Evolutionary conservation across 2,113 vertebrate genomes (phyloP), one percentile per base, ranked within the genome.

Genomic region (Ciconia maguari): DNA sequence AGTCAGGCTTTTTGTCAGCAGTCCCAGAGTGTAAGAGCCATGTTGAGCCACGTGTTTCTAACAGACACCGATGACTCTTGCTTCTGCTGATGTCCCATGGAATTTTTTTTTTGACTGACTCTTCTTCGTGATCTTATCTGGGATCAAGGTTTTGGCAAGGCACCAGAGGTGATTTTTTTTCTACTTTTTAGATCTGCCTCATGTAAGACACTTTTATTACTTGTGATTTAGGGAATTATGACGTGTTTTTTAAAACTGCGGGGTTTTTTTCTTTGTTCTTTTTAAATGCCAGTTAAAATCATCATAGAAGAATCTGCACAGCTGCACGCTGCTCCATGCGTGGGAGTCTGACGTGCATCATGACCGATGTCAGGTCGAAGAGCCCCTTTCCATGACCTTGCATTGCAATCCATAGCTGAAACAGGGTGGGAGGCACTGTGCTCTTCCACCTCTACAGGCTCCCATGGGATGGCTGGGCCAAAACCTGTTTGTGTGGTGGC

Each of bases 291-390:
- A 25, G 14, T 48, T 57, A 11, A 69, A 83, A 21, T 60, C n/a
- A 36, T 10, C 44, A 27, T 4, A 38, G 38, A 93, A 68, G 48
- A 66, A 34, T 69, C 29, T n/a, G 51, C 81, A 55, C 10, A 16
- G 26, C 16, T 10, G 4, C 48, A 19, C 1, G 0, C 10, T 38
- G 69, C 30, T 48, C 19, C 32, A 13, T 6, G 42, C 34, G 22
- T 38, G 29, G 44, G 34, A 48, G 6, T 0, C 7, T 48, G 68
- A 44, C 3, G 5, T 32, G 26, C 66, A 10, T 20, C 7, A 0
- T 19, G 48, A 60, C 36, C 3, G 0, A 4, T 3, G 3, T 13
- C 38, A n/a, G 57, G 7, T 32, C 4, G 0, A 54, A 36, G 58
- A 66, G 25, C 32, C 26, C 24, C 24, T 58, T 71, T 44, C 83